Base-by-base conservation (phyloP, 2,113 vertebrate species). In the Lepus americanus region DNA sequence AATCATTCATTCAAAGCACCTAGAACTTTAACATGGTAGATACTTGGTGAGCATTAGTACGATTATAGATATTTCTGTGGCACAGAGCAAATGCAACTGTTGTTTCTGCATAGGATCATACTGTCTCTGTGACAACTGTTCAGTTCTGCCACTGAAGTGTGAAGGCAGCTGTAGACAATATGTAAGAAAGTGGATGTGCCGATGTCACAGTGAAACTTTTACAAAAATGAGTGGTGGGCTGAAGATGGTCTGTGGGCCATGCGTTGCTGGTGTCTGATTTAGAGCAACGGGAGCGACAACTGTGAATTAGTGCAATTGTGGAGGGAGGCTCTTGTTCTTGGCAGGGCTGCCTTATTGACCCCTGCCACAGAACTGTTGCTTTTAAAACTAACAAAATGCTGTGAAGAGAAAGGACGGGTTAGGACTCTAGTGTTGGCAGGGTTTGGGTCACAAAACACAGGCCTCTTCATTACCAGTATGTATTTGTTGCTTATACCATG, bases 351-450 rank as follows among this genome's bases (percentile, higher is more conserved):
- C 63, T 95, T 81, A 73, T 69, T 72, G 72, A 92, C 87, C 87
- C 23, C 29, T 84, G 4, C n/a, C 78, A 85, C 82, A 67, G 36
- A 76, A 66, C 12, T 55, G 6, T 74, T 92, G 64, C 95, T 96
- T 95, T 90, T 33, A 92, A 59, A 95, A 83, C 29, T 44, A 94
- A 67, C 89, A 90, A 61, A 90, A 80, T 95, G 49, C 64, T 94
- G 70, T 51, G 59, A 95, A 80, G 90, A 95, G 70, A 95, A 92
- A 88, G n/a, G 39, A 61, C 81, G 22, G 64, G 59, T 66, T 33
- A 44, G 55, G 63, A 73, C 55, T 92, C 39, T 31, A 88, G 33
- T 53, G 22, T 95, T 85, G 25, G 69, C 3, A 82, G 67, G 36
- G 64, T 9, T 29, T 69, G 70, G 85, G 78, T 78, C 51, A 22